Evolutionary conservation across 2,888 invertebrate species (phyloP).

Genomic region (Melitaea athalia): DNA sequence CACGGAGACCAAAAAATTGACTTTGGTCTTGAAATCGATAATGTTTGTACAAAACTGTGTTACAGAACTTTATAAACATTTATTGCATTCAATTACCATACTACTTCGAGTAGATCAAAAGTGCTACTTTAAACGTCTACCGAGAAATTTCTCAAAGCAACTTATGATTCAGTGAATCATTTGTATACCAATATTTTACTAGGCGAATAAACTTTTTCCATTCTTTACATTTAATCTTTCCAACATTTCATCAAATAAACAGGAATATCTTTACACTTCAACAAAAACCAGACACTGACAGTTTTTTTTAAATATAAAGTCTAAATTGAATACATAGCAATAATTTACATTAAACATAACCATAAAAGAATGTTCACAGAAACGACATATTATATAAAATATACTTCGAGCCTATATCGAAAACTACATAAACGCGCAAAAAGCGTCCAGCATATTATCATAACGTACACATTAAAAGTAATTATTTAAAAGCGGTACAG

Average conservation of each 20-base stretch:
- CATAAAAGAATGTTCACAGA: conserved; percentile 68
- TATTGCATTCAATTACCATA: conserved; percentile 76
- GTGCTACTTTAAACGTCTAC: conserved; percentile 62
- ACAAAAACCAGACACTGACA: conserved; percentile 58
- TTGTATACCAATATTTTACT: conserved; percentile 26
- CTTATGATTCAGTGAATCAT: conserved; percentile 44
- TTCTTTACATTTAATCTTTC: conserved; percentile 14
- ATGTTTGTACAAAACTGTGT: conserved; percentile 52
- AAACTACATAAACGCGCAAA: conserved; percentile 75
- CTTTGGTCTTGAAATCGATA: conserved; percentile 14
- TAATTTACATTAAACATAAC: conserved; percentile 76
- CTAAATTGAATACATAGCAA: conserved; percentile 65
- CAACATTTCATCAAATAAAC: conserved; percentile 34
- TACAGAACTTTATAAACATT: conserved; percentile 58
- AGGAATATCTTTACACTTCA: conserved; percentile 1
- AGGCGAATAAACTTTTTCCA: conserved; percentile 20
- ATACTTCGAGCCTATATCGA: conserved; percentile 68
- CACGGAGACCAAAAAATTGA: conserved; percentile 12
- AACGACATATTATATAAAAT: conserved; percentile 71
- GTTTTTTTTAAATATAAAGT: conserved; percentile 60
- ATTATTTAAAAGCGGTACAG: conserved; percentile 64
- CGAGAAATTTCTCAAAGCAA: conserved; percentile 39
- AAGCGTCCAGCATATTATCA: conserved; percentile 66
- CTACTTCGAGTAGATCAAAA: conserved; percentile 75
- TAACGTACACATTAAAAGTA: conserved; percentile 71